Percentiles rank a stretch among this genome's conserved stretches.
These are phyloP conservation scores for Orius laevigatus DNA, from an alignment of 1,140 invertebrate genomes.

Conservation along the genomic window DNA sequence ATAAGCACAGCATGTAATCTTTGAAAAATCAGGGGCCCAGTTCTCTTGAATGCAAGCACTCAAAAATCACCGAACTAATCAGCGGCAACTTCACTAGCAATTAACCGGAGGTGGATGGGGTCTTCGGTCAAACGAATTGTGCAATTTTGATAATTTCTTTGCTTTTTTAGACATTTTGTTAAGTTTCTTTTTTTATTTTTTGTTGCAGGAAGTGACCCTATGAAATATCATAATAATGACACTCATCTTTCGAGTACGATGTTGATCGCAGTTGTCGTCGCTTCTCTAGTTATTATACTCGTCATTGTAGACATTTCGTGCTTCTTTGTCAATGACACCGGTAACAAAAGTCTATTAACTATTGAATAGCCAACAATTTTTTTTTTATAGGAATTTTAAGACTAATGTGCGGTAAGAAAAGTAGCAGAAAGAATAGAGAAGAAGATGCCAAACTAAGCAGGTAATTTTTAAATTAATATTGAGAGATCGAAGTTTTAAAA, in stretches of 20 bases:
- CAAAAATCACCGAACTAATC: too few relatives aligned
- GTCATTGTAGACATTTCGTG: slow-evolving; percentile 62
- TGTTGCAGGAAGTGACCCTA: too few relatives aligned
- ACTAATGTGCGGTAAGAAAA: slow-evolving; percentile 44
- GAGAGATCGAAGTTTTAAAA: not conserved
- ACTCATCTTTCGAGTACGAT: slow-evolving; percentile 44
- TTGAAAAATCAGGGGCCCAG: too few relatives aligned
- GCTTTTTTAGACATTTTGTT: too few relatives aligned
- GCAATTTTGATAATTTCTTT: too few relatives aligned
- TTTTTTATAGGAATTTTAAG: slow-evolving; percentile 45
- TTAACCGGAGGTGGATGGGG: too few relatives aligned
- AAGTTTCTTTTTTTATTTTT: too few relatives aligned
- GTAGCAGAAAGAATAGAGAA: slow-evolving; percentile 41
- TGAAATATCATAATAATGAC: too few relatives aligned
- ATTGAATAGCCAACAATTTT: not conserved
- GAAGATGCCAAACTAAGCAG: slow-evolving; percentile 66
- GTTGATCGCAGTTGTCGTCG: slow-evolving; percentile 61
- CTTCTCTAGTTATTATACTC: slow-evolving; percentile 50
- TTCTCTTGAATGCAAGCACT: too few relatives aligned
- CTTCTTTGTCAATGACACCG: slow-evolving; percentile 42
- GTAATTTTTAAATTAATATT: slow-evolving; percentile 31
- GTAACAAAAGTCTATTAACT: slow-evolving; percentile 23
- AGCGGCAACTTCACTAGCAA: too few relatives aligned
- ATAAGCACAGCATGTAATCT: too few relatives aligned
- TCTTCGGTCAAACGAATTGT: too few relatives aligned